Evolutionary conservation across 2,888 invertebrate genomes (phyloP).

Genomic region (Nebria salina): DNA sequence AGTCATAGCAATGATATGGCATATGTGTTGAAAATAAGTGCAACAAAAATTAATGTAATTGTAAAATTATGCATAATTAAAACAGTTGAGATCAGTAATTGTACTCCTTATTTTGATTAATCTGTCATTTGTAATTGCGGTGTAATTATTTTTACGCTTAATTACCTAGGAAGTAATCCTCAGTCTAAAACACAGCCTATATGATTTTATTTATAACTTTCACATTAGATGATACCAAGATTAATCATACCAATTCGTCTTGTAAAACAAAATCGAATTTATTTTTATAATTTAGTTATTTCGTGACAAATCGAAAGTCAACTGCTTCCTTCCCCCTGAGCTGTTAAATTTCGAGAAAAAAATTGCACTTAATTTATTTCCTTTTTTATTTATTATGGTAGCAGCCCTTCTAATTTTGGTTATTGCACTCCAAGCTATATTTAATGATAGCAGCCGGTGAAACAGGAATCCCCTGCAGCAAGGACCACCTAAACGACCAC

Average conservation of each 20-base stretch:
- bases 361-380: neutral
- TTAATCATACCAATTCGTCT: neutral
- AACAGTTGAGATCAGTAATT: neutral
- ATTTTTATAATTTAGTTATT: neutral
- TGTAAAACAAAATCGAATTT: neutral
- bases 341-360: neutral
- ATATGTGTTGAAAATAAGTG: neutral
- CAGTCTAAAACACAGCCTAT: neutral
- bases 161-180: neutral
- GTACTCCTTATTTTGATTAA: neutral
- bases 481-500: constrained; percentile 17
- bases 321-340: neutral
- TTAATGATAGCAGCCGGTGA: neutral
- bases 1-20: neutral
- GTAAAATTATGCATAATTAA: neutral
- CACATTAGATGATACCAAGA: neutral
- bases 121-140: neutral
- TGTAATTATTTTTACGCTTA: neutral
- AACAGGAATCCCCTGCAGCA: neutral
- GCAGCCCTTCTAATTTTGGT: neutral
- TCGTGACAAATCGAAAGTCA: neutral
- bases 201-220: neutral
- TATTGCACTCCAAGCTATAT: neutral
- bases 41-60: neutral
- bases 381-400: neutral